Evolutionary conservation across 2,888 invertebrate genomes (phyloP).

Genomic region (Craniophora ligustri): DNA sequence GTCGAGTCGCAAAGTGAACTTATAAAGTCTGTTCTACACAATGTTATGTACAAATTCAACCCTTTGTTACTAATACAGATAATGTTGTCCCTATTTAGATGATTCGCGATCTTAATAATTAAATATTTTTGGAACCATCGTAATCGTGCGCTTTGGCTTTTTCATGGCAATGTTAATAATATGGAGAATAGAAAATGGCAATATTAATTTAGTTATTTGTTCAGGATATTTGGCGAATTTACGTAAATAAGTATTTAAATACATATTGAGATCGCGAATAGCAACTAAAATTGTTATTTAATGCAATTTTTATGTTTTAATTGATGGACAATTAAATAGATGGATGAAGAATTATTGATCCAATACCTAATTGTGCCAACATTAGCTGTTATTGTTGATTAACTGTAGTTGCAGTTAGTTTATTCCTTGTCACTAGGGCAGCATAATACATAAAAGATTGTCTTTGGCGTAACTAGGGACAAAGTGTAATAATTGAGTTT

Average conservation of each 20-base stretch:
- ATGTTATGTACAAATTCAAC: slow-evolving; percentile 41
- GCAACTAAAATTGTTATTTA: slow-evolving; percentile 14
- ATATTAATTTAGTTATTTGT: slow-evolving; percentile 36
- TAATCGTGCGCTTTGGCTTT: slow-evolving; percentile 11
- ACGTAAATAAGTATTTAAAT: slow-evolving; percentile 23
- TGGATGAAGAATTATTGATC: slow-evolving; percentile 21
- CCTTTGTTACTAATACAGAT: slow-evolving; percentile 29
- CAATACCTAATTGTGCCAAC: slow-evolving; percentile 45
- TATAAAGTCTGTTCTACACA: slow-evolving; percentile 44
- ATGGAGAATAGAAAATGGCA: slow-evolving; percentile 24
- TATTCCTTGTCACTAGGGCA: slow-evolving; percentile 38
- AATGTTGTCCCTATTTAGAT: slow-evolving; percentile 32
- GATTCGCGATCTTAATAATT: slow-evolving; percentile 42
- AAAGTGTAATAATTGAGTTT: slow-evolving; percentile 25
- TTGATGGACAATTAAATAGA: slow-evolving; percentile 24
- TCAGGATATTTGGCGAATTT: slow-evolving; percentile 28
- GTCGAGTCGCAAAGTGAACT: slow-evolving; percentile 48
- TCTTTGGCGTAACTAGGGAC: slow-evolving; percentile 37
- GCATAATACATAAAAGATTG: slow-evolving; percentile 38
- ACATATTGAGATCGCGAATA: slow-evolving; percentile 42
- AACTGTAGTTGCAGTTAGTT: slow-evolving; percentile 39
- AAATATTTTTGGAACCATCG: slow-evolving; percentile 11
- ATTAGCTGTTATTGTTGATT: slow-evolving; percentile 47
- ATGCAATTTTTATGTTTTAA: slow-evolving; percentile 31
- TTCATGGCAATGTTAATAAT: slow-evolving; percentile 23